Base-by-base conservation (phyloP, 2,888 invertebrate species). In the Matsumyia berberina region DNA sequence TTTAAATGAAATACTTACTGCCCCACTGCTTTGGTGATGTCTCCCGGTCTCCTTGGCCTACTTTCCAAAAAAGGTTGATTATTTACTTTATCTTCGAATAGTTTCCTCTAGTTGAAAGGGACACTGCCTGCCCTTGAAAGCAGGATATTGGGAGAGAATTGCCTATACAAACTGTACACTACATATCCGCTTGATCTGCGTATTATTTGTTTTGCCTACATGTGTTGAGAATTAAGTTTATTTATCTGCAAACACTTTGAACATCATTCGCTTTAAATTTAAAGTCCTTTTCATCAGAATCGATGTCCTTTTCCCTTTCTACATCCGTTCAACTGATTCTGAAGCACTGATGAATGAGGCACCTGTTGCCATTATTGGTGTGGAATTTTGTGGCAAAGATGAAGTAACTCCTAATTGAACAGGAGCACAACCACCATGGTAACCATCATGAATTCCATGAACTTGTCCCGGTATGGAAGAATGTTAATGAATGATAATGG, bases 261-360 rank as follows among this genome's bases (percentile, higher is more conserved):
- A 57, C 7, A 17, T 9, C n/a, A n/a, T n/a, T n/a, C 4, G 4
- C 24, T 24, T 24, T 24, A 3, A 24, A 91, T 79, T 91, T 91
- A 39, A 89, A 76, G 69, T 92, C 92, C 57, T 89, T 90, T 76
- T 92, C 91, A n/a, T 92, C 92, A 17, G 87, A 39, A 8, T 92
- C 91, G 4, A 76, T 55, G 60, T 90, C 90, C 35, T 87, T 86
- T 24, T 87, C 87, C 6, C 86, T 87, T 51, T 89, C 89, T 7
- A 69, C 79, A 33, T 87, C 88, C 87, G 86, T 70, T 83, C 88
- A 55, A 78, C 73, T 11, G 87, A 55, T 57, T 87, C 74, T 64
- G 87, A 66, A 66, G 86, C 78, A 86, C 86, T 74, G 80, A 86
- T 17, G 11, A 87, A 66, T 9, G 86, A 72, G 72, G 70, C 86